Evolutionary conservation across 2,797 vertebrate genomes (phyloP), one percentile per base, ranked within the genome.

Genomic region (Pristis pectinata): DNA sequence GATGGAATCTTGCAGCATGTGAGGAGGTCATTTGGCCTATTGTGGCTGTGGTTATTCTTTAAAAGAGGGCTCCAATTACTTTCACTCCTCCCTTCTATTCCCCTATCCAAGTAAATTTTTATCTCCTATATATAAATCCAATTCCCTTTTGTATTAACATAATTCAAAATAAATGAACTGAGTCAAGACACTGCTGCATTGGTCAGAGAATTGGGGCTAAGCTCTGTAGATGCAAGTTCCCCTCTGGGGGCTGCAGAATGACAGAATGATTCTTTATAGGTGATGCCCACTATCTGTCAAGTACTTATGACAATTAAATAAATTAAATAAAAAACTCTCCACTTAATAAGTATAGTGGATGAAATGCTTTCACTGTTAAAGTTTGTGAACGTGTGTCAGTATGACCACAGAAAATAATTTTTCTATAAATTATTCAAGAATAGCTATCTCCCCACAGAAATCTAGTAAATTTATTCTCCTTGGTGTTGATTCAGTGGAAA

Each of bases 351-450:
- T 91, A 64, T 41, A 67, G 15, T 41, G 17, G 59, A 2, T 67
- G 59, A 91, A 91, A 67, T 67, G 61, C 19, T 64, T 91, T 61
- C 10, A 91, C 41, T 91, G 87, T 37, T 91, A 91, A 22, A 67
- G 22, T 37, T 91, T 2, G 22, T 67, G 87, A 67, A 67, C 64
- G 91, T 91, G 91, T 91, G 87, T 91, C 59, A 91, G n/a, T 15
- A 1, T 91, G 59, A 64, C 87, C 64, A 67, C 34, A 61, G 85
- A n/a, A 15, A 56, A 37, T 59, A 89, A 17, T 61, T 64, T 89
- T 89, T 89, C 85, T 89, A 37, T 61, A 67, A 91, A 91, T 91
- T 91, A 91, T 91, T 37, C 59, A 91, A 91, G 59, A 67, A 37
- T 87, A 91, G 91, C 67, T 91, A 41, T 37, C 37, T 91, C 17